Percentiles rank a stretch among this genome's conserved stretches.
Conservation (phyloP, 2,797 vertebrate species). For the Gastrophryne carolinensis region DNA sequence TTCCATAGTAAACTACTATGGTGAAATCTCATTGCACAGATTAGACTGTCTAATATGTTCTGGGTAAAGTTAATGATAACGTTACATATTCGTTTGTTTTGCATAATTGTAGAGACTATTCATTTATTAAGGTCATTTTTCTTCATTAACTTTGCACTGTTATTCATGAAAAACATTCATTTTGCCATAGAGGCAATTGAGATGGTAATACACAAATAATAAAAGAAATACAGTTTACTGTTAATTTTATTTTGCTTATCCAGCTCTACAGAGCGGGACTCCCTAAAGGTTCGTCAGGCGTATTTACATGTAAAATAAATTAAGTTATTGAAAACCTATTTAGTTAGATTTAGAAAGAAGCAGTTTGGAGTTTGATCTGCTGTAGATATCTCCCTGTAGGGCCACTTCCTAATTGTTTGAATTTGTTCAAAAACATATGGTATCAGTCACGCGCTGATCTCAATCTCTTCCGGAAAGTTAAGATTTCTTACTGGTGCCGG, state of each 20-base stretch:
- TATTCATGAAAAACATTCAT: constrained; percentile 52
- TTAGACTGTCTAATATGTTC: constrained; percentile 47
- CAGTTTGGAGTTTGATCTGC: background rate
- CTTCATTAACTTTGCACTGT: constrained; percentile 52
- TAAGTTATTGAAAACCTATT: constrained; percentile 43
- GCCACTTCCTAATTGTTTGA: background rate
- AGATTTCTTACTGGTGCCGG: background rate
- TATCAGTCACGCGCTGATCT: constrained; percentile 3
- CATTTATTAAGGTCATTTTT: constrained; percentile 55
- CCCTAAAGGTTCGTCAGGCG: constrained; percentile 42
- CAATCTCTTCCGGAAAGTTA: background rate
- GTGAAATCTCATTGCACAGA: constrained; percentile 39
- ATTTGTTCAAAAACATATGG: constrained; percentile 3
- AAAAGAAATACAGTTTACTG: constrained; percentile 45
- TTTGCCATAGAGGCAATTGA: constrained; percentile 49
- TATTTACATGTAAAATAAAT: constrained; percentile 53
- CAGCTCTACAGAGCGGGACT: constrained; percentile 13
- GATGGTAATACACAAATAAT: constrained; percentile 49
- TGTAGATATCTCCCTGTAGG: constrained; percentile 12
- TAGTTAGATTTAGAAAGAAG: constrained; percentile 35
- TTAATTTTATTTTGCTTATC: constrained; percentile 49
- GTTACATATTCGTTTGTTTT: constrained; percentile 53
- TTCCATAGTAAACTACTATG: constrained; percentile 40
- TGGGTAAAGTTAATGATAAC: constrained; percentile 48
- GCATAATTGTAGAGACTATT: constrained; percentile 52